Percentiles rank a stretch among this genome's conserved stretches.
Conservation (phyloP, 37 sponge, comb jelly and placozoan genomes). For the Axinella damicornis region DNA sequence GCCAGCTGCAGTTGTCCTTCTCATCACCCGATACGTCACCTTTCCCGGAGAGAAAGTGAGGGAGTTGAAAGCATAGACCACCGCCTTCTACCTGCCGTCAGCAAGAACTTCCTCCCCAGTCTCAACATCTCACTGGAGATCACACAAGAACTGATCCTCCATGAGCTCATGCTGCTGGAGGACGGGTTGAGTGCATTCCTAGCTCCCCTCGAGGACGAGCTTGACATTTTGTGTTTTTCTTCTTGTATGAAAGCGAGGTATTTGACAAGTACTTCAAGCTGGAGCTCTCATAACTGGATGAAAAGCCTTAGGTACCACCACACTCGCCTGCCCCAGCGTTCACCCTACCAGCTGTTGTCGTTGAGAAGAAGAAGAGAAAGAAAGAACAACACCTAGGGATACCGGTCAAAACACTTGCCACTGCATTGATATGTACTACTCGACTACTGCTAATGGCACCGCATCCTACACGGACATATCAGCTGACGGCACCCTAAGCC, state of each 20-base stretch:
- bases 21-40: slow-evolving; percentile 1
- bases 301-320: background rate
- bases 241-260: slow-evolving; percentile 41
- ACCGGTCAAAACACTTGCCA: background rate
- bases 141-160: slow-evolving; percentile 7
- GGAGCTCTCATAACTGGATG: no score
- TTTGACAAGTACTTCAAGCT: slow-evolving; percentile 52
- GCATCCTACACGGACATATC: slow-evolving; percentile 50
- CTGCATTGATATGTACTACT: background rate
- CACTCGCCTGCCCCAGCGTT: background rate
- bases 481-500: slow-evolving; percentile 38
- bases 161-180: slow-evolving; percentile 3
- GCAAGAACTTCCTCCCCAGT: slow-evolving; percentile 27
- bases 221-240: slow-evolving; percentile 64
- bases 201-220: slow-evolving; percentile 14
- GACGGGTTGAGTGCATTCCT: slow-evolving; percentile 23
- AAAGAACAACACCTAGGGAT: background rate
- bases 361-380: background rate
- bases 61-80: background rate
- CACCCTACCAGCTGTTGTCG: background rate
- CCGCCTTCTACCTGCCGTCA: background rate
- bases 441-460: slow-evolving; percentile 32
- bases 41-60: slow-evolving; percentile 40
- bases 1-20: background rate
- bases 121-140: slow-evolving; percentile 22